Evolutionary conservation across 1,140 invertebrate species (phyloP), one percentile per base, ranked within the genome.

Genomic region (Archegozetes longisetosus): DNA sequence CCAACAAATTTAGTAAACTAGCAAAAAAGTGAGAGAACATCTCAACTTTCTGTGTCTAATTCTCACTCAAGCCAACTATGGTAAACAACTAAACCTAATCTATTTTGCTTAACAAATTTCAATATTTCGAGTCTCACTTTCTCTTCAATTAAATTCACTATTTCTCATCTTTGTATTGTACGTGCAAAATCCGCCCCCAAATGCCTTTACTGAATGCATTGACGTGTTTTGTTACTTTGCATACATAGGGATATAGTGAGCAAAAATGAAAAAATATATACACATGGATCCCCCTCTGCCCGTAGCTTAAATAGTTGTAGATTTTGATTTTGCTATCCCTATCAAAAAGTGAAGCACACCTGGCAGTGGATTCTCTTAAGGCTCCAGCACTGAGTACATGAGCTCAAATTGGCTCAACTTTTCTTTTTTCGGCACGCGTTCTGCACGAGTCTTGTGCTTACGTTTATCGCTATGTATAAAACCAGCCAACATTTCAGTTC

Each of bases 361-460:
- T 20, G 24, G 20, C 23, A 27, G 14, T 55, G 17, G 20, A 17
- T 55, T 47, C 14, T 55, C 53, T 52, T 14, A 25, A 24, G 4
- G 50, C 50, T 52, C 6, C 6, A 9, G 6, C 6, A 40, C 17
- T 6, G 17, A 40, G 20, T 52, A 24, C 20, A 4, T 52, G 23
- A 47, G 49, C 48, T 58, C 40, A 58, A 12, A 20, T 51, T 25
- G 17, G 47, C 49, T 32, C 32, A 24, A 9, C 13, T 29, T 23
- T 13, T 51, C 13, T 1, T n/a, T 26, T 17, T 23, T 14, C 26
- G 57, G 48, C 57, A 58, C 57, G 57, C 47, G 57, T 53, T 58
- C 32, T 58, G 24, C 57, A 58, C 57, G 57, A 58, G 57, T n/a
- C 28, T 2, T 57, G 20, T 28, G 25, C 2, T 2, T 1, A 3